A percentile compares a stretch with the other conserved stretches of the same genome.
These are phyloP conservation scores for Strix uralensis DNA, from an alignment of 2,113 vertebrate species.

Conservation along the genomic window DNA sequence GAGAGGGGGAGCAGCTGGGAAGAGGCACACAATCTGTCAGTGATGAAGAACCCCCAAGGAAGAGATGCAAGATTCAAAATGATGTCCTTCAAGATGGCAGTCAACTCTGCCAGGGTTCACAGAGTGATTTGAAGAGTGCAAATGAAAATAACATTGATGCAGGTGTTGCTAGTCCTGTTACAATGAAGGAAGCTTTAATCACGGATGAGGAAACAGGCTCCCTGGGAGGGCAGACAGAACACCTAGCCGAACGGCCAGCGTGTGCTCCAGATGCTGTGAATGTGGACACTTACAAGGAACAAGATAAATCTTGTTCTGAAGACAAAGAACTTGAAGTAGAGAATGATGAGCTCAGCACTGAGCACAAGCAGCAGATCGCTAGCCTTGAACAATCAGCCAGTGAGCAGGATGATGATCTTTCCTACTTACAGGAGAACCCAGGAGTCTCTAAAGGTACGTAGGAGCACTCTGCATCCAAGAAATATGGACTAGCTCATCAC, in stretches of 20 bases:
- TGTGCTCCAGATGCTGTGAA: background rate
- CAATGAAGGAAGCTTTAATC: background rate
- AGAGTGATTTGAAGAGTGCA: background rate
- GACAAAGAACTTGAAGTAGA: background rate
- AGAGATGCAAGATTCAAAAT: slow-evolving; percentile 4
- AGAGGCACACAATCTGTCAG: background rate
- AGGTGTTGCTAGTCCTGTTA: background rate
- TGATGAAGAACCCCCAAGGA: slow-evolving; percentile 23
- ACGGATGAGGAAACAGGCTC: background rate
- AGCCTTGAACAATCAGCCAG: background rate
- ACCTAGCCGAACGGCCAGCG: background rate
- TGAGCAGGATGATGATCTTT: slow-evolving; percentile 15
- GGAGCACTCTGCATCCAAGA: background rate
- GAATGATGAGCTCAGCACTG: background rate
- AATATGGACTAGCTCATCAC: background rate
- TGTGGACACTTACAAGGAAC: background rate
- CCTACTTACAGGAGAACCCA: slow-evolving; percentile 11
- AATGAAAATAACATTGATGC: background rate
- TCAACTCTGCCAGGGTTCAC: background rate
- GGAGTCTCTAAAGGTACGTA: slow-evolving; percentile 61
- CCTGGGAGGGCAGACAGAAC: background rate
- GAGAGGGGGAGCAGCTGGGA: background rate
- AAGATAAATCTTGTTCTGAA: background rate
- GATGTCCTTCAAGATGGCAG: background rate
- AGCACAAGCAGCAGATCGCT: background rate